These are phyloP conservation scores for Sebastes schlegelii DNA, from an alignment of 2,113 vertebrate species.

Conservation along the genomic window DNA sequence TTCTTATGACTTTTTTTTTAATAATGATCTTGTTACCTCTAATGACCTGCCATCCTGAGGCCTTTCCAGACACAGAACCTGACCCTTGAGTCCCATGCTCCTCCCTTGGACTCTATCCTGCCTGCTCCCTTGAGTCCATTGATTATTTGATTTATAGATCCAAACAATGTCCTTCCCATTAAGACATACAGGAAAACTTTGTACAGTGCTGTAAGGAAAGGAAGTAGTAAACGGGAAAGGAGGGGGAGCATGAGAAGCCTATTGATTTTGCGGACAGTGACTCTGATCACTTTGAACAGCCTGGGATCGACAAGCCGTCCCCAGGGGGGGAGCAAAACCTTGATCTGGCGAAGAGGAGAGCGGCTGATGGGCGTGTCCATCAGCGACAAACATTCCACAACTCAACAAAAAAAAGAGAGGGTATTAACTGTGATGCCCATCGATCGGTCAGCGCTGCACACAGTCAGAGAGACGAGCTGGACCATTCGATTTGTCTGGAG, in stretches of 20 bases:
- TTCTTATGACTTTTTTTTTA: not conserved
- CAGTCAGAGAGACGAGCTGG: constrained; percentile 63
- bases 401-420: constrained; percentile 72
- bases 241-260: constrained; percentile 34
- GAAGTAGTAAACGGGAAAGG: constrained; percentile 29
- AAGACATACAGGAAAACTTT: constrained; percentile 69
- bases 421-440: constrained; percentile 79
- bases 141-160: constrained; percentile 76
- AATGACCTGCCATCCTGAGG: constrained; percentile 20
- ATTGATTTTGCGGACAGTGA: constrained; percentile 75
- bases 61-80: constrained; percentile 45
- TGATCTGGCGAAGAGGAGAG: constrained; percentile 50
- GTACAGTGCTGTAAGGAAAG: constrained; percentile 40
- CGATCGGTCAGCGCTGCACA: constrained; percentile 65
- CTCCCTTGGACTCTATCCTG: constrained; percentile 48
- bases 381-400: constrained; percentile 73
- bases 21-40: constrained; percentile 22
- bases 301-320: constrained; percentile 70
- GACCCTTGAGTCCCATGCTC: constrained; percentile 7
- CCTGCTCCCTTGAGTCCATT: constrained; percentile 41
- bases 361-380: constrained; percentile 55
- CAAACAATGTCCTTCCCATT: constrained; percentile 58
- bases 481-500: constrained; percentile 72
- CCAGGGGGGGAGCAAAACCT: constrained; percentile 40
- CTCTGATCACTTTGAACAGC: constrained; percentile 79